phyloP scores from a whole-genome alignment of 2,113 vertebrate genomes.

The Gobius niger region DNA sequence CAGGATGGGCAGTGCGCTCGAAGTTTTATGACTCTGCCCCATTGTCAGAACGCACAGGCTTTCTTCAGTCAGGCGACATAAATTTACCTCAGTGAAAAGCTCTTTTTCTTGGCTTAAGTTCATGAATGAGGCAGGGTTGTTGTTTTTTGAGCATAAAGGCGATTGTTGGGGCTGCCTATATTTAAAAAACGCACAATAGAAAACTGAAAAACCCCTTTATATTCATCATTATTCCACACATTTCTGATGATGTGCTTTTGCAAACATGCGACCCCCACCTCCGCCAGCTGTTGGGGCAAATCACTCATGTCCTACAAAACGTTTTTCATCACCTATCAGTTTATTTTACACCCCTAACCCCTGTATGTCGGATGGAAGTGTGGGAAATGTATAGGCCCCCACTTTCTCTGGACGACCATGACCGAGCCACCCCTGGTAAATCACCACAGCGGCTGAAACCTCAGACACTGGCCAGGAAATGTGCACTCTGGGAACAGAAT shows the following conservation, averaged over 20 bases:
- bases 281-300: conserved; percentile 28
- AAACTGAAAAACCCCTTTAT: background rate
- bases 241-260: background rate
- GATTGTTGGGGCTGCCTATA: conserved; percentile 28
- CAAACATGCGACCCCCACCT: background rate
- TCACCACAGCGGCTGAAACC: conserved; percentile 67
- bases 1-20: conserved; percentile 31
- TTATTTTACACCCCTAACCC: conserved; percentile 42
- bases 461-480: conserved; percentile 64
- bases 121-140: conserved; percentile 41
- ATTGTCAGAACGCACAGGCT: conserved; percentile 59
- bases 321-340: conserved; percentile 51
- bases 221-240: background rate
- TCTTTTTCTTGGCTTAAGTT: conserved; percentile 49
- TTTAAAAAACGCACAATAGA: conserved; percentile 5
- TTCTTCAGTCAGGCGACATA: conserved; percentile 50
- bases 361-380: conserved; percentile 44
- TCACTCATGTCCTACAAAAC: conserved; percentile 25
- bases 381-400: conserved; percentile 59
- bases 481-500: conserved; percentile 70
- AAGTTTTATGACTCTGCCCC: conserved; percentile 41
- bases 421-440: conserved; percentile 64
- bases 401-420: conserved; percentile 56
- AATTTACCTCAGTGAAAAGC: conserved; percentile 58
- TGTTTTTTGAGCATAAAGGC: conserved; percentile 47